A percentile compares a stretch with the other conserved stretches of the same genome.
Conservation (phyloP, 23 tunicate genomes). For the Halocynthia roretzi region DNA sequence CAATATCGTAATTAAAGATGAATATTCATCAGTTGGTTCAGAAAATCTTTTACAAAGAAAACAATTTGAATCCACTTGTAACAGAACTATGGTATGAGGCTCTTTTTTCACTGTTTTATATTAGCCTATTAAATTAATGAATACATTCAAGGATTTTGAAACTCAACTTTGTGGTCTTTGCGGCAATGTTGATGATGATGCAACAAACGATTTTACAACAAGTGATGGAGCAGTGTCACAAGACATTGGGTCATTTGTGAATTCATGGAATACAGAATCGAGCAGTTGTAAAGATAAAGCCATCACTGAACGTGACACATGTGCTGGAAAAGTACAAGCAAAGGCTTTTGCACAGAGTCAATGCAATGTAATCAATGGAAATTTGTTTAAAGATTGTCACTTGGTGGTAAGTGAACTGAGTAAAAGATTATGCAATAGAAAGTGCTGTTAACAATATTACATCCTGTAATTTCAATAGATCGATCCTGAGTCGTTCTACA, state of each 20-base stretch:
- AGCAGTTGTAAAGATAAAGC: not conserved
- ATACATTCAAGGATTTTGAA: not conserved
- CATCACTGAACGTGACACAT: not conserved
- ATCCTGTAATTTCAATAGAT: not conserved
- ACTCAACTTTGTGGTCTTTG: slow-evolving; percentile 11
- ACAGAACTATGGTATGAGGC: no score
- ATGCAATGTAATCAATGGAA: not conserved
- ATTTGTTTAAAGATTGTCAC: slow-evolving; percentile 5
- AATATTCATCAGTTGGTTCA: no score
- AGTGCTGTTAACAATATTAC: not conserved
- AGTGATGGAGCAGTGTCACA: not conserved
- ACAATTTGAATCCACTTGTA: no score
- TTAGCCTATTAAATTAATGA: not conserved
- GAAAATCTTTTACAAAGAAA: no score
- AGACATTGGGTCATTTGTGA: not conserved
- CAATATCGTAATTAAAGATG: no score
- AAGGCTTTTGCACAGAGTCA: slow-evolving; percentile 9
- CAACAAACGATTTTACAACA: slow-evolving; percentile 10
- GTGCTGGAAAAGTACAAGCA: not conserved
- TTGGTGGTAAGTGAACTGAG: not conserved
- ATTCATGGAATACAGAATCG: not conserved
- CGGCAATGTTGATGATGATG: slow-evolving; percentile 7
- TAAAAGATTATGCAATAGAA: not conserved
- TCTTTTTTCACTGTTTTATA: no score
- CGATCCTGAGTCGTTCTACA: not conserved